Conservation (phyloP, 1,140 invertebrate genomes). For the Coenobita brevimanus region DNA sequence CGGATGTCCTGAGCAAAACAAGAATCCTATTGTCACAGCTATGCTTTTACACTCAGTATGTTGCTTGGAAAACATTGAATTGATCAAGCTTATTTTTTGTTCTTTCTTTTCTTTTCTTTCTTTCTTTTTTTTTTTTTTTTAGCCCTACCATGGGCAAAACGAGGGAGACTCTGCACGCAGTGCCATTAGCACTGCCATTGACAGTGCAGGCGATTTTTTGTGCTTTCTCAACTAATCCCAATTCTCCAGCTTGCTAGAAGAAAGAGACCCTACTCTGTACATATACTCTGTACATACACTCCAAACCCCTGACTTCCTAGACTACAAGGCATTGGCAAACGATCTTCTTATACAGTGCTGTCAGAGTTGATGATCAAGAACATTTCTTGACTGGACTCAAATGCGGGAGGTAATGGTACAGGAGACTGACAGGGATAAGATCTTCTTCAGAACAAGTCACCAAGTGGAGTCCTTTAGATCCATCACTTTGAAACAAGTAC, state of each 20-base stretch:
- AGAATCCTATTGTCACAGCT: constrained; percentile 9
- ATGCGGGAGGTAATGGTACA: no score
- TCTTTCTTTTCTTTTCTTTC: no score
- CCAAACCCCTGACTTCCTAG: background rate
- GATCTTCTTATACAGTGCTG: background rate
- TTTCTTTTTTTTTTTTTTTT: no score
- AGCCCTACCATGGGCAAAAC: background rate
- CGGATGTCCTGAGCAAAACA: background rate
- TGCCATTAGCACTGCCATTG: background rate
- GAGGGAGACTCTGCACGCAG: constrained; percentile 1
- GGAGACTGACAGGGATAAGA: no score
- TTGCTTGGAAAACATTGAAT: background rate
- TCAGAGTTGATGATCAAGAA: background rate
- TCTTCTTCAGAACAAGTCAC: no score
- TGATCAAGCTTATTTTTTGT: background rate
- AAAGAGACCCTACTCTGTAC: constrained; percentile 3
- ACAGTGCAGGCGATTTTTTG: background rate
- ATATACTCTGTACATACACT: no score
- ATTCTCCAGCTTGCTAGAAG: background rate
- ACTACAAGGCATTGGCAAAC: background rate
- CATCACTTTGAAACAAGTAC: no score
- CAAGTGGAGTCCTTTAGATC: no score
- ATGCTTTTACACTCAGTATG: constrained; percentile 6
- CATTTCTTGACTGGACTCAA: no score
- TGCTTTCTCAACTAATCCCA: constrained; percentile 7